These are phyloP conservation scores for Phenganax marumi DNA, from an alignment of 92 coral and sea anemone species.

Conservation along the genomic window DNA sequence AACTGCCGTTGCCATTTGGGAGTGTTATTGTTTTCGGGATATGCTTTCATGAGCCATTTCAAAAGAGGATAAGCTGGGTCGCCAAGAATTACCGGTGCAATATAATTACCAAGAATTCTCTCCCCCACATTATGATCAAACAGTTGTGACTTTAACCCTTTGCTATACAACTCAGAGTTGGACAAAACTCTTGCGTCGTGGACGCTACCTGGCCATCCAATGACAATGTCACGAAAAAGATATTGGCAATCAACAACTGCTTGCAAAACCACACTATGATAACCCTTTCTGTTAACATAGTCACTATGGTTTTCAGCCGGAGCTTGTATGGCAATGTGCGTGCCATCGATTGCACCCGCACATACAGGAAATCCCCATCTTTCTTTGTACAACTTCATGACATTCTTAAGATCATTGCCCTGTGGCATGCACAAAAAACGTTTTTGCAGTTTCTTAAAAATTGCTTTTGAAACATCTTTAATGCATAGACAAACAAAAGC, in stretches of 20 bases:
- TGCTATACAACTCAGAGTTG: slow-evolving; percentile 52
- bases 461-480: slow-evolving; percentile 39
- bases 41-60: slow-evolving; percentile 52
- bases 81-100: slow-evolving; percentile 46
- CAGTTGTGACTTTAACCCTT: slow-evolving; percentile 41
- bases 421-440: slow-evolving; percentile 16
- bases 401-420: slow-evolving; percentile 32
- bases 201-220: slow-evolving; percentile 57
- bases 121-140: slow-evolving; percentile 45
- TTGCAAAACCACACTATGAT: slow-evolving; percentile 37
- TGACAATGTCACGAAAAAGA: slow-evolving; percentile 44
- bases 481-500: no score
- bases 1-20: slow-evolving; percentile 50
- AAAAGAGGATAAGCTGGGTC: slow-evolving; percentile 45
- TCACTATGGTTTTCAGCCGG: slow-evolving; percentile 38
- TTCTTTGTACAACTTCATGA: slow-evolving; percentile 16
- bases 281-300: slow-evolving; percentile 45
- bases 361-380: slow-evolving; percentile 49
- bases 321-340: slow-evolving; percentile 40
- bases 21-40: slow-evolving; percentile 47
- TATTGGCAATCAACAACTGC: slow-evolving; percentile 37
- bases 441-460: slow-evolving; percentile 22
- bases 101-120: slow-evolving; percentile 43
- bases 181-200: slow-evolving; percentile 60
- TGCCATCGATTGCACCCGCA: slow-evolving; percentile 46